phyloP scores from a whole-genome alignment of 2,888 invertebrate genomes.

The Macrostomum cliftonense region DNA sequence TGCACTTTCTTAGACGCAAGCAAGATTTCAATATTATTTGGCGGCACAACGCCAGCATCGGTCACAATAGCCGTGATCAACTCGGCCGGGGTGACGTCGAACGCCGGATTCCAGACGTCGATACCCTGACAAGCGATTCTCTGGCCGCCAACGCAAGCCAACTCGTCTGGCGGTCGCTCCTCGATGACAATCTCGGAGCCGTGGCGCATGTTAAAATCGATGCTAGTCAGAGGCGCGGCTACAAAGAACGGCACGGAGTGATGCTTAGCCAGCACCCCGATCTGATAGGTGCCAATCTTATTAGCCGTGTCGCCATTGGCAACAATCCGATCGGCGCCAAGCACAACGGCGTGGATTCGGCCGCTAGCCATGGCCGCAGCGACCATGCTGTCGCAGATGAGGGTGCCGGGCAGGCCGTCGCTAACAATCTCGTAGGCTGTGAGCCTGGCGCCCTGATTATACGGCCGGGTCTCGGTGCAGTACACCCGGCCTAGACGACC shows the following conservation, averaged over 20 bases:
- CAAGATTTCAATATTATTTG: conserved; percentile 11
- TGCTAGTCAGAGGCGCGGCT: conserved; percentile 71
- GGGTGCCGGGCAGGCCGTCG: conserved; percentile 57
- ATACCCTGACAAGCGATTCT: conserved; percentile 65
- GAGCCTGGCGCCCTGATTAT: conserved; percentile 69
- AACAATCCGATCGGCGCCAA: conserved; percentile 86
- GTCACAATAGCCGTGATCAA: conserved; percentile 84
- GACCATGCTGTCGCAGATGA: conserved; percentile 86
- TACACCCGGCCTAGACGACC: conserved; percentile 57
- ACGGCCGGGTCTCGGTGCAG: conserved; percentile 91
- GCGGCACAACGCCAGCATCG: conserved; percentile 60
- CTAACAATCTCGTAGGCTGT: conserved; percentile 85
- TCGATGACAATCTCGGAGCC: conserved; percentile 80
- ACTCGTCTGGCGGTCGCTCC: conserved; percentile 69
- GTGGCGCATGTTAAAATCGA: conserved; percentile 56
- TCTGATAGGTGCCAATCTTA: conserved; percentile 63
- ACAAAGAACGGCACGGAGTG: conserved; percentile 84
- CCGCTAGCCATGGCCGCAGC: conserved; percentile 67
- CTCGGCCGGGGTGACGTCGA: conserved; percentile 81
- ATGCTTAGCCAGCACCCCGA: conserved; percentile 72
- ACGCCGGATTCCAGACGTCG: conserved; percentile 89
- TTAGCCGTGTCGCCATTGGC: conserved; percentile 95
- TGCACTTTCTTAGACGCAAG: no score
- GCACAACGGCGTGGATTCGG: conserved; percentile 72
- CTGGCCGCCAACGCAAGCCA: conserved; percentile 69